These are phyloP conservation scores for Nezara viridula DNA, from an alignment of 2,888 invertebrate species.

Conservation along the genomic window DNA sequence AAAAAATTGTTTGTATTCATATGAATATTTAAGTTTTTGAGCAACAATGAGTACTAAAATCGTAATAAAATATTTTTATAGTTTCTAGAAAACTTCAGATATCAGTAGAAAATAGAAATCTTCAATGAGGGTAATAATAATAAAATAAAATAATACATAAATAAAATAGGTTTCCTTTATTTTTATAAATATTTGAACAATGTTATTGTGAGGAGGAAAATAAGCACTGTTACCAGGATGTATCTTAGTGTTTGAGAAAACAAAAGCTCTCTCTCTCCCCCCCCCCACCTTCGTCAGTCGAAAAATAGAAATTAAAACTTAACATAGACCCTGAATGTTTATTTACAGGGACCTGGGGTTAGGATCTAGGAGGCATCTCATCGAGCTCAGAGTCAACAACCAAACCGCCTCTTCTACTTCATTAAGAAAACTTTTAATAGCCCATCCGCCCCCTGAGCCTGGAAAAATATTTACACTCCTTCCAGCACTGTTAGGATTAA, in stretches of 20 bases:
- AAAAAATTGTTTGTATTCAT: no score
- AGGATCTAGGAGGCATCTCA: slow-evolving; percentile 24
- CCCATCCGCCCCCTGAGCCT: neutral
- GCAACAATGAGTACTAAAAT: no score
- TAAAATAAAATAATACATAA: no score
- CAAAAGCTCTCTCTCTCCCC: neutral
- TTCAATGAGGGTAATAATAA: no score
- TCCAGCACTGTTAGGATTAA: neutral
- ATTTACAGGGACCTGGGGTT: neutral
- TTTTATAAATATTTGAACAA: no score
- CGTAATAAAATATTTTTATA: no score
- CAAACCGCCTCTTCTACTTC: slow-evolving; percentile 38
- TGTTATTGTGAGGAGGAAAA: neutral
- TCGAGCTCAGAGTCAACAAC: slow-evolving; percentile 45
- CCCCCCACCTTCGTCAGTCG: neutral
- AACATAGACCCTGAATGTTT: neutral
- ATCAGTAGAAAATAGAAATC: no score
- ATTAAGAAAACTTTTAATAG: slow-evolving; percentile 58
- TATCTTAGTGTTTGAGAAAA: neutral
- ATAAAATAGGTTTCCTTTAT: no score
- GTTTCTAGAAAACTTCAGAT: no score
- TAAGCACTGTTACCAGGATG: neutral
- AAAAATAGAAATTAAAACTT: slow-evolving; percentile 35
- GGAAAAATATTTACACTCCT: slow-evolving; percentile 54
- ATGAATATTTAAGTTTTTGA: no score